Base-by-base conservation (phyloP, 2,888 invertebrate genomes). In the Chloromyia formosa region DNA sequence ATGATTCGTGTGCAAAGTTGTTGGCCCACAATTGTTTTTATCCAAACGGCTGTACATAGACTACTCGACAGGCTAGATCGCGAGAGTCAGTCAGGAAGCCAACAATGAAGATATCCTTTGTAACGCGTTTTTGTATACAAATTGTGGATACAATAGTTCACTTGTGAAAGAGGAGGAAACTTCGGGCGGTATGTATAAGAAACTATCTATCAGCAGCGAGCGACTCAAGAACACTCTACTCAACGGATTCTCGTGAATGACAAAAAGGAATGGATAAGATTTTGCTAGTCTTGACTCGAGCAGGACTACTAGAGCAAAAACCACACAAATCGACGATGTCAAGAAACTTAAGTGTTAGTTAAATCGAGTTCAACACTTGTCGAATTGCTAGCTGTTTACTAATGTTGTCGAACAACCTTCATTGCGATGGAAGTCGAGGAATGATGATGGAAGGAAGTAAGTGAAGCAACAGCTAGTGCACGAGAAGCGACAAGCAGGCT, bases 1-100 rank as follows among this genome's bases (percentile, higher is more conserved):
- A n/a, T n/a, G 23, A 66, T 66, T 66, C 45, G 66, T 22, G 42
- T 49, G 66, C 49, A 49, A 66, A 62, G n/a, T 40, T 62, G 62
- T 40, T 49, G 12, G 49, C 49, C 49, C 16, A n/a, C 27, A 49
- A 49, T n/a, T 49, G 2, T 49, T n/a, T 12, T 12, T 49, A n/a
- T 35, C 7, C 27, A 35, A n/a, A n/a, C n/a, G 27, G 27, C 27
- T 35, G 27, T 35, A 7, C 27, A 35, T 7, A 35, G 3, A 35
- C 27, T n/a, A n/a, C n/a, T 2, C 27, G 27, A 35, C 27, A 35
- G 27, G 27, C 27, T 35, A 35, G 27, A 35, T 35, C 7, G 27
- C 27, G 27, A 35, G 27, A 35, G 49, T 49, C 49, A n/a, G 49
- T n/a, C 49, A 49, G 49, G 16, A 49, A 49, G 49, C 7, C 27